Base-by-base conservation (phyloP, 1,140 invertebrate genomes). In the Eumeta japonica region DNA sequence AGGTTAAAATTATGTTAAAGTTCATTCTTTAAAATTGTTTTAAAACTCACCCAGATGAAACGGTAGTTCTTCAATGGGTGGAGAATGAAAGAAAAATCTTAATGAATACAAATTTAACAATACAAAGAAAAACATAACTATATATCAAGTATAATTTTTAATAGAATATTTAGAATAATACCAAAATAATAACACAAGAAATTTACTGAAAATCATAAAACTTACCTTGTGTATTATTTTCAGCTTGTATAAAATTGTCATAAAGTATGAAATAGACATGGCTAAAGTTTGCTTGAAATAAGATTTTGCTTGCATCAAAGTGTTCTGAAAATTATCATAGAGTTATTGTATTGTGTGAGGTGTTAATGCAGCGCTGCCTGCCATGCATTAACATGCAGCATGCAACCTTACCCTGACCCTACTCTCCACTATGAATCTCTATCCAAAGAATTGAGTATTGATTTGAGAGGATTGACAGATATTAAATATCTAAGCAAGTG, bases 211-310 rank as follows among this genome's bases (percentile, higher is more conserved):
- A n/a, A n/a, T n/a, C n/a, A n/a, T n/a, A 30, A 36, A 46, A 37
- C 19, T 32, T 34, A 43, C 18, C n/a, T 10, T 43, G n/a, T n/a
- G 96, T 75, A 75, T 94, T 94, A 30, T 83, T 82, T 78, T 98
- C 94, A 24, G 91, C 88, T 58, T 84, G 82, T 24, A 94, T 86
- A 70, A 97, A 97, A 61, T 89, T 91, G 67, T 98, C 94, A 73
- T 96, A 94, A 31, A 98, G 83, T 52, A 97, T 90, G 62, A 90
- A 93, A 70, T 95, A 97, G 16, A 97, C 88, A 80, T 94, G 90
- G 59, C 90, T 94, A 63, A 94, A 96, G 73, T 97, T 93, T 19
- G 83, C 83, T 73, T 96, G 92, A 97, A 96, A 56, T 97, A 89
- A 29, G 82, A 82, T 78, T 96, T 96, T 9, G 89, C 86, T 77